Percentiles rank a stretch among this genome's conserved stretches.
Conservation (phyloP, 2,888 invertebrate genomes). For the Clistopyga incitator region DNA sequence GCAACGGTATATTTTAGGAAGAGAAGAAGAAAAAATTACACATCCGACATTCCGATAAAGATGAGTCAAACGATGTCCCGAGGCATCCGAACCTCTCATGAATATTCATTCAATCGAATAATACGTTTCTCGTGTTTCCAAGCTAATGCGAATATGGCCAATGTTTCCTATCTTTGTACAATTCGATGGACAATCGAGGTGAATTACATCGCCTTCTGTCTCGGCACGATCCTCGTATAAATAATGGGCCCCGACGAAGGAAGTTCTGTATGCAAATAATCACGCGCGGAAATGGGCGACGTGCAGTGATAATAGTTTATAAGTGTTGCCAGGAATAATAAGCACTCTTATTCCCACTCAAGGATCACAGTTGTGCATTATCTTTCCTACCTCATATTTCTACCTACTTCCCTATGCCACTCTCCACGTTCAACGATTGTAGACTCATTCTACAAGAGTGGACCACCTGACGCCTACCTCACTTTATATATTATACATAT, state of each 20-base stretch:
- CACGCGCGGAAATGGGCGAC: slow-evolving; percentile 49
- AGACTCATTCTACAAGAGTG: slow-evolving; percentile 3
- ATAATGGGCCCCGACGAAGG: slow-evolving; percentile 38
- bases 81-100: slow-evolving; percentile 49
- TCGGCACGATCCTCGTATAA: slow-evolving; percentile 32
- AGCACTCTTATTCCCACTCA: not conserved
- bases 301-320: slow-evolving; percentile 53
- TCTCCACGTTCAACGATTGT: not conserved
- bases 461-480: slow-evolving; percentile 43
- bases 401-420: not conserved
- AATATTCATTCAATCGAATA: slow-evolving; percentile 65
- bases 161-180: not conserved
- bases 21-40: not conserved
- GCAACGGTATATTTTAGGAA: slow-evolving; percentile 12
- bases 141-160: not conserved
- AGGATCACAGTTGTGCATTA: not conserved
- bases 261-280: slow-evolving; percentile 8
- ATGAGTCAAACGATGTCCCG: slow-evolving; percentile 36
- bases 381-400: not conserved
- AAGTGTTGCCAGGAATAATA: slow-evolving; percentile 40
- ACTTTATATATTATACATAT: not conserved
- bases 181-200: slow-evolving; percentile 55
- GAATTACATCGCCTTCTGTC: slow-evolving; percentile 48
- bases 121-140: slow-evolving; percentile 60
- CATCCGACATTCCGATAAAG: slow-evolving; percentile 40